These are phyloP conservation scores for Euclidia mi DNA, from an alignment of 2,888 invertebrate genomes.

Conservation along the genomic window DNA sequence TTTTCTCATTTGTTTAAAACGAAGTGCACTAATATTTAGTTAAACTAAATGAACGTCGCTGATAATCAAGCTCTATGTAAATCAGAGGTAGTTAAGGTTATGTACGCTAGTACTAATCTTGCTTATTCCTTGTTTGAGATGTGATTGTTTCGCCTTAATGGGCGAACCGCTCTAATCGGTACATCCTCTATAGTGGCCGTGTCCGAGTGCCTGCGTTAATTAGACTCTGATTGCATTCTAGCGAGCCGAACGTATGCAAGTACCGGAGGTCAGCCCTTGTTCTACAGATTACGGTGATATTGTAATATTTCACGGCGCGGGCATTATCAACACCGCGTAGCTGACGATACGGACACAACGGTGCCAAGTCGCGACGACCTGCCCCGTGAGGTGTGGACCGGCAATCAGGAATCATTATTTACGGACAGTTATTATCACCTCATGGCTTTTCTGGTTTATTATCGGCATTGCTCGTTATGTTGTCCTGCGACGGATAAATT, in stretches of 20 bases:
- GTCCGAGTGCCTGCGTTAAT: slow-evolving; percentile 81
- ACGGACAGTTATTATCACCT: slow-evolving; percentile 89
- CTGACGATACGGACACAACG: slow-evolving; percentile 43
- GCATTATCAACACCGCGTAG: slow-evolving; percentile 39
- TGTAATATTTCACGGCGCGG: slow-evolving; percentile 43
- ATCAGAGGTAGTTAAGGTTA: slow-evolving; percentile 44
- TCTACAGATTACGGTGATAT: slow-evolving; percentile 43
- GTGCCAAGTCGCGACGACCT: slow-evolving; percentile 62
- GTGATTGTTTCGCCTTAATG: slow-evolving; percentile 88
- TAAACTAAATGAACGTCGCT: slow-evolving; percentile 33
- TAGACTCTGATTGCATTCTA: slow-evolving; percentile 83
- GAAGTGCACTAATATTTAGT: slow-evolving; percentile 15
- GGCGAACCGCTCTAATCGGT: slow-evolving; percentile 82
- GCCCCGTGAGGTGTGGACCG: slow-evolving; percentile 80
- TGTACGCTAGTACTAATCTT: slow-evolving; percentile 71
- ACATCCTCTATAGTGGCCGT: slow-evolving; percentile 81
- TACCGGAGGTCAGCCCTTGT: slow-evolving; percentile 73
- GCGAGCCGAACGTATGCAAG: slow-evolving; percentile 69
- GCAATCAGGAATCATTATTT: slow-evolving; percentile 89
- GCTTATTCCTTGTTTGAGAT: slow-evolving; percentile 81
- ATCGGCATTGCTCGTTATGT: slow-evolving; percentile 89
- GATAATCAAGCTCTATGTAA: slow-evolving; percentile 36
- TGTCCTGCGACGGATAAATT: slow-evolving; percentile 89
- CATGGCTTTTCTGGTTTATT: slow-evolving; percentile 90
- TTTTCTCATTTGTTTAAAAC: neutral